Conservation (phyloP, 2,888 invertebrate species). For the Thumatha senex region DNA sequence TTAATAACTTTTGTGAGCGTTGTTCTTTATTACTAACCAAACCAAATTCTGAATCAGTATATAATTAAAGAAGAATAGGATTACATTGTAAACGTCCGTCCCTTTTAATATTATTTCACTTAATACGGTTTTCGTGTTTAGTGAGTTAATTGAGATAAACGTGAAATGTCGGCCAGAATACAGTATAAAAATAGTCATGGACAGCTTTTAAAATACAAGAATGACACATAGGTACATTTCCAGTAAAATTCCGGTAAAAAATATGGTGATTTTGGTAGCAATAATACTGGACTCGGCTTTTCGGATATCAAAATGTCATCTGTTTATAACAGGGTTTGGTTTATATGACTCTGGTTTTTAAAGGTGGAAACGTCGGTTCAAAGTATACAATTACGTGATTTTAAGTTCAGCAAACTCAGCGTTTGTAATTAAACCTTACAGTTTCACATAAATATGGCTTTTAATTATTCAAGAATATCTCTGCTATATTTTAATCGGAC, state of each 20-base stretch:
- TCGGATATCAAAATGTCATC: conserved; percentile 4
- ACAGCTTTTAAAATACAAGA: background rate
- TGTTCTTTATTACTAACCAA: too few species aligned
- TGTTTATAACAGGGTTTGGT: background rate
- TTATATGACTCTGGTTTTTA: background rate
- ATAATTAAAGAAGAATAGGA: too few species aligned
- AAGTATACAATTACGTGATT: too few species aligned
- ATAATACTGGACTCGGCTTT: conserved; percentile 3
- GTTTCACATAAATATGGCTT: too few species aligned
- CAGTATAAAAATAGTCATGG: background rate
- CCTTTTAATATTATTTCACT: conserved; percentile 1
- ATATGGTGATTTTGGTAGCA: conserved; percentile 1
- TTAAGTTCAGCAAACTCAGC: too few species aligned
- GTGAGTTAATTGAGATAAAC: conserved; percentile 2
- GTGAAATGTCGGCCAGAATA: background rate
- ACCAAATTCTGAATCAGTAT: too few species aligned
- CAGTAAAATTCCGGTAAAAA: conserved; percentile 1
- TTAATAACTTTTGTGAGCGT: too few species aligned
- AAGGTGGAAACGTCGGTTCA: background rate
- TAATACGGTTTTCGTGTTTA: conserved; percentile 1
- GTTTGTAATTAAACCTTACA: too few species aligned
- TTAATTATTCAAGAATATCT: too few species aligned
- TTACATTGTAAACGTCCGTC: too few species aligned
- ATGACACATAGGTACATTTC: too few species aligned
- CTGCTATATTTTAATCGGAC: too few species aligned